A percentile compares a stretch with the other conserved stretches of the same genome.
These are phyloP conservation scores for Sclerodermus sp. DNA, from an alignment of 2,888 invertebrate species.

Conservation along the genomic window DNA sequence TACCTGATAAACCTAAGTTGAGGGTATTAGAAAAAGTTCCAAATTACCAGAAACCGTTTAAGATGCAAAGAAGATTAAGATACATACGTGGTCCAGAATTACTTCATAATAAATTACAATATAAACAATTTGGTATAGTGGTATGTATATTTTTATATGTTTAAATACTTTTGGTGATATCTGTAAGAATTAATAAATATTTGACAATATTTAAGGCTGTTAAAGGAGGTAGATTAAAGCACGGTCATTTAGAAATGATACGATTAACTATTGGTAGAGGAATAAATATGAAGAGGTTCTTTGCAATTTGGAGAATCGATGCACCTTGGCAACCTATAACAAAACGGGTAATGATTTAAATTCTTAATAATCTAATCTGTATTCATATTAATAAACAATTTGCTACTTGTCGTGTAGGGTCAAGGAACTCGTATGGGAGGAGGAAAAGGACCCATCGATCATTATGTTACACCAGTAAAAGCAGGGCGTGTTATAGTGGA, in stretches of 20 bases:
- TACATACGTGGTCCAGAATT: constrained; percentile 90
- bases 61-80: constrained; percentile 79
- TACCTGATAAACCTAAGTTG: constrained; percentile 14
- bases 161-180: background rate
- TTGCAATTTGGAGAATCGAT: constrained; percentile 93
- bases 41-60: background rate
- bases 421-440: constrained; percentile 93
- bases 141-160: constrained; percentile 61
- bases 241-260: constrained; percentile 87
- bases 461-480: constrained; percentile 93
- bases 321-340: constrained; percentile 95
- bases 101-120: constrained; percentile 80
- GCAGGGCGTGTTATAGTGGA: constrained; percentile 90
- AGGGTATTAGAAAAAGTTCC: background rate
- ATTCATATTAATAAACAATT: background rate
- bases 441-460: constrained; percentile 92
- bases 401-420: constrained; percentile 59
- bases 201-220: constrained; percentile 69
- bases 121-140: constrained; percentile 92
- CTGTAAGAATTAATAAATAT: background rate
- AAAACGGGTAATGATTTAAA: constrained; percentile 64
- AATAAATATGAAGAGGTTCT: constrained; percentile 80
- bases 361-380: background rate
- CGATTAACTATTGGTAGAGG: constrained; percentile 76
- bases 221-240: constrained; percentile 78